Percentiles rank a stretch among this genome's conserved stretches.
phyloP scores from a whole-genome alignment of 2,113 vertebrate genomes.

The Oncorhynchus keta region DNA sequence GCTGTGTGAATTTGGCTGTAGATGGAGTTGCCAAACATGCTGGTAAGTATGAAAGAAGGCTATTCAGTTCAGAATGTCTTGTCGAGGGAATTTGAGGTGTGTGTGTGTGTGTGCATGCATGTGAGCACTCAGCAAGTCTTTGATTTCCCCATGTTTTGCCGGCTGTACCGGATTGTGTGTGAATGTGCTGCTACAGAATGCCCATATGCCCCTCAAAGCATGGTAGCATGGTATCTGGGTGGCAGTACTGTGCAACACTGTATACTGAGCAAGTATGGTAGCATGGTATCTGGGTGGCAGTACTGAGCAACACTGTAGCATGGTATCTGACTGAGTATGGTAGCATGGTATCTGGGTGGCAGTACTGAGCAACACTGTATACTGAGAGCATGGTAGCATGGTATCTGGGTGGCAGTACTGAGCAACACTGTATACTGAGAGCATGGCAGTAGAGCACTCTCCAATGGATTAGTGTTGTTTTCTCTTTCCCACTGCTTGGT shows the following conservation, averaged over 20 bases:
- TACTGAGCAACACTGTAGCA: too few species aligned
- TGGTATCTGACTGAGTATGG: too few species aligned
- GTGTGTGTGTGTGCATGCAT: not conserved
- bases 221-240: slow-evolving; percentile 8
- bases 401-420: not conserved
- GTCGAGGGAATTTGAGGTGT: slow-evolving; percentile 26
- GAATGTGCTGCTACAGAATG: slow-evolving; percentile 14
- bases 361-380: too few species aligned
- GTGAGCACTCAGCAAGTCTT: slow-evolving; percentile 31
- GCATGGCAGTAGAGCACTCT: too few species aligned
- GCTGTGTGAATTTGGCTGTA: slow-evolving; percentile 47
- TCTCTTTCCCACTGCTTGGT: slow-evolving; percentile 22
- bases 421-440: too few species aligned
- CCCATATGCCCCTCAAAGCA: slow-evolving; percentile 24
- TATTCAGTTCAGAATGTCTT: slow-evolving; percentile 49
- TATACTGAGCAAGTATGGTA: too few species aligned
- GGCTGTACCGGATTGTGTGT: slow-evolving; percentile 38
- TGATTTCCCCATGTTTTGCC: slow-evolving; percentile 26
- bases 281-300: too few species aligned
- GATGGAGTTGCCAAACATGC: slow-evolving; percentile 63
- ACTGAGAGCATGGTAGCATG: not conserved
- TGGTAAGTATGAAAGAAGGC: slow-evolving; percentile 70
- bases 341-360: too few species aligned
- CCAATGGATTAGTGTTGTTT: slow-evolving; percentile 44
- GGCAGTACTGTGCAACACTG: not conserved